Evolutionary conservation across 2,113 vertebrate genomes (phyloP).

Genomic region (Theristicus caerulescens): DNA sequence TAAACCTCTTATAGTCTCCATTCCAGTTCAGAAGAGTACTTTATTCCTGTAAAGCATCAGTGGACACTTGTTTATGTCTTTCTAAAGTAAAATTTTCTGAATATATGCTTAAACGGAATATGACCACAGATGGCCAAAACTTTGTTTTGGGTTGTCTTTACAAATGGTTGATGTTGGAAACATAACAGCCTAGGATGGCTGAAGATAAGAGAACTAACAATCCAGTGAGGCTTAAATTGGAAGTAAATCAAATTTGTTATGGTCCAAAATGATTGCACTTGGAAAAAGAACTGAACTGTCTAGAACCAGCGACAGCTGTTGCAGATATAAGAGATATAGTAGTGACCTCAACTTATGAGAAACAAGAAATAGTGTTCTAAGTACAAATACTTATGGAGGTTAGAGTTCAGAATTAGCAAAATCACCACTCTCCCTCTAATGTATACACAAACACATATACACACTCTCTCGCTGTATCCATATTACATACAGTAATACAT

Average conservation of each 20-base stretch:
- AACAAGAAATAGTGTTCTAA: neutral
- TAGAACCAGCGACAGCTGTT: conserved; percentile 35
- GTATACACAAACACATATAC: neutral
- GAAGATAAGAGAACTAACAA: conserved; percentile 25
- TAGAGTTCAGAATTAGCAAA: conserved; percentile 32
- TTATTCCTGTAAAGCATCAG: neutral
- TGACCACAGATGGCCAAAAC: neutral
- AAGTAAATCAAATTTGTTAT: neutral
- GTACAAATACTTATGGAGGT: neutral
- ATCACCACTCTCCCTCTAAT: neutral
- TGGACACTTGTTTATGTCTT: neutral
- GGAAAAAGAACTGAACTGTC: conserved; percentile 19
- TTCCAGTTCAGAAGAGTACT: neutral
- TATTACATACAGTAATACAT: neutral
- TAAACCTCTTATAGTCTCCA: neutral
- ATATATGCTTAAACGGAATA: neutral
- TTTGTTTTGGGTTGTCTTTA: neutral
- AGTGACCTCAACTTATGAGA: conserved; percentile 9
- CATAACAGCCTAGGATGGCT: neutral
- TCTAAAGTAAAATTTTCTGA: neutral
- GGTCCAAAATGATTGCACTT: conserved; percentile 21
- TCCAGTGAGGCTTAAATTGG: conserved; percentile 7
- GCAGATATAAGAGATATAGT: neutral
- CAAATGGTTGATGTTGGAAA: conserved; percentile 1
- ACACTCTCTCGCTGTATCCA: neutral